Conservation (phyloP, 2,113 vertebrate genomes). For the Ciconia stormi region DNA sequence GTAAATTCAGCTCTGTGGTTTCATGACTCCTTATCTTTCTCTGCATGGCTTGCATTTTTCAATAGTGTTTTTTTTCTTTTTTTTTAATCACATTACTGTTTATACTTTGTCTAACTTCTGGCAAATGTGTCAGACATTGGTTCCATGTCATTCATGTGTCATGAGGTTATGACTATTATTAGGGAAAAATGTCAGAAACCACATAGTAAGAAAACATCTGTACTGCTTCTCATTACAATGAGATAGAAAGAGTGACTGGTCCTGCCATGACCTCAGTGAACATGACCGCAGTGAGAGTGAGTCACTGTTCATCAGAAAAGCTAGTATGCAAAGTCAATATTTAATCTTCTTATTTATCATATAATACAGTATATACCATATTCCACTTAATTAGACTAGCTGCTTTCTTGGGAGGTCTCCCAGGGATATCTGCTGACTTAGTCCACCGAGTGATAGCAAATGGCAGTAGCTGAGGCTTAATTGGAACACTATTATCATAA, state of each 20-base stretch:
- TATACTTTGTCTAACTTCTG: neutral
- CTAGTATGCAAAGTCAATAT: neutral
- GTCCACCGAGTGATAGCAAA: neutral
- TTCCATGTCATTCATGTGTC: neutral
- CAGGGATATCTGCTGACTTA: neutral
- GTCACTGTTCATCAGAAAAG: neutral
- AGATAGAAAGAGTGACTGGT: neutral
- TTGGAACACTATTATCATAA: neutral
- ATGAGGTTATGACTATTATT: neutral
- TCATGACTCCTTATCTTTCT: neutral
- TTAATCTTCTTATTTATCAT: neutral
- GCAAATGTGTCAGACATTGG: neutral
- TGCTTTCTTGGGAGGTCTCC: neutral
- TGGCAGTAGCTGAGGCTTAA: neutral
- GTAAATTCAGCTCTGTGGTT: neutral
- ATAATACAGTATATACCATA: neutral
- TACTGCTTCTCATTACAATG: neutral
- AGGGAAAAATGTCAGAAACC: neutral
- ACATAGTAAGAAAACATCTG: neutral
- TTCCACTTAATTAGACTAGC: neutral
- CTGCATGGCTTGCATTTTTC: accelerated
- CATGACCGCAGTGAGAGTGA: neutral
- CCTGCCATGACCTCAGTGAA: neutral
- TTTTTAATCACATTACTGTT: neutral
- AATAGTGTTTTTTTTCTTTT: neutral